Percentiles rank a stretch among this genome's conserved stretches.
Conservation (phyloP, 1,140 invertebrate genomes). For the Drosophila ercepeae region DNA sequence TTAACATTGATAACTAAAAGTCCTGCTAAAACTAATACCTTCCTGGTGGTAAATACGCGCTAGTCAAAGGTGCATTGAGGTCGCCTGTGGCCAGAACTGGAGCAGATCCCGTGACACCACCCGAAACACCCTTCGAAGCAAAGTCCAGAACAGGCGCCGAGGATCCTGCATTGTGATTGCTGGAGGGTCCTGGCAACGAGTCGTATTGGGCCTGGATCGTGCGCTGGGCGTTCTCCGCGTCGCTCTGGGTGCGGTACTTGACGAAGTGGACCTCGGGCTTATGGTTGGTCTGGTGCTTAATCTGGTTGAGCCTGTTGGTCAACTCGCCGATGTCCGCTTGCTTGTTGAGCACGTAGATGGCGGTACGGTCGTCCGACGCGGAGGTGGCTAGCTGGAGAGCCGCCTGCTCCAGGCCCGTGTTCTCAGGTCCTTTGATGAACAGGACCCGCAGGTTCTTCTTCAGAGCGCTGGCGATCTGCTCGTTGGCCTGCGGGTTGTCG, state of each 20-base stretch:
- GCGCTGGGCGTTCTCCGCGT: slow-evolving; percentile 77
- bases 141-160: slow-evolving; percentile 62
- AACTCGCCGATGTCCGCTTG: slow-evolving; percentile 81
- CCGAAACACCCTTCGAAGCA: slow-evolving; percentile 33
- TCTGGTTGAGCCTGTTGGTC: slow-evolving; percentile 57
- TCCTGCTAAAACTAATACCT: background rate
- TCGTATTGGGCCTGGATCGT: slow-evolving; percentile 74
- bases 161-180: slow-evolving; percentile 56
- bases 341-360: slow-evolving; percentile 93
- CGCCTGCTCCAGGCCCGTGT: slow-evolving; percentile 85
- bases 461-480: slow-evolving; percentile 82
- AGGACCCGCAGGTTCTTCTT: slow-evolving; percentile 93
- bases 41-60: slow-evolving; percentile 66
- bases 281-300: slow-evolving; percentile 49
- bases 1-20: background rate
- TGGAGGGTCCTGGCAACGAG: slow-evolving; percentile 56
- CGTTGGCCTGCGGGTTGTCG: slow-evolving; percentile 45
- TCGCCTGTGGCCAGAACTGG: slow-evolving; percentile 12
- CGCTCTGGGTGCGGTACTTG: slow-evolving; percentile 88
- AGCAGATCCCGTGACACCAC: background rate
- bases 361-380: slow-evolving; percentile 90
- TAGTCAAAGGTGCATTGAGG: slow-evolving; percentile 44
- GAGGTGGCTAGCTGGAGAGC: slow-evolving; percentile 87
- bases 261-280: slow-evolving; percentile 91
- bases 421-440: slow-evolving; percentile 91